Conservation (phyloP, 2,888 invertebrate species). For the Pasiphila rectangulata region DNA sequence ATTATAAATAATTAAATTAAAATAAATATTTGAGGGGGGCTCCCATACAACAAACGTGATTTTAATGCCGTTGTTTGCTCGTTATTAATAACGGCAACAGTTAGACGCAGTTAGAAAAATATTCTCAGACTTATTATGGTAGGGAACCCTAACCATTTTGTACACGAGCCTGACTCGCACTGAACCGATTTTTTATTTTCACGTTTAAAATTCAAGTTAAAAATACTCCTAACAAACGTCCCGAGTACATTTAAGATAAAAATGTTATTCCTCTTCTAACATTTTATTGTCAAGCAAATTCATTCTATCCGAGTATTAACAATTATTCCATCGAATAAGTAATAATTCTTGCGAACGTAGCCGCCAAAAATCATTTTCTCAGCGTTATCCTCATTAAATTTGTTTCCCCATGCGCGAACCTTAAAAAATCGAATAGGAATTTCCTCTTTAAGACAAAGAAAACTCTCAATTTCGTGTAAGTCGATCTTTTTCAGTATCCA, state of each 20-base stretch:
- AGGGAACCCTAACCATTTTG: no score
- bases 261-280: neutral
- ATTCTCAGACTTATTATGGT: no score
- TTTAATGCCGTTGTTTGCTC: no score
- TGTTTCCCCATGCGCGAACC: constrained; percentile 22
- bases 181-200: no score
- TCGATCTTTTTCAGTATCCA: constrained; percentile 9
- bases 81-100: no score
- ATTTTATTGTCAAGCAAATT: neutral
- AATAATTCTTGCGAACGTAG: constrained; percentile 8
- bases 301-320: neutral
- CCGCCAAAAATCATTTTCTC: constrained; percentile 20
- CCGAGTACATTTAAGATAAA: no score
- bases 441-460: constrained; percentile 28
- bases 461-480: constrained; percentile 17
- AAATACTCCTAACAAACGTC: neutral
- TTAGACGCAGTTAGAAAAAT: no score
- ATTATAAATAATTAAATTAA: no score
- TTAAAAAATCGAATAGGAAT: constrained; percentile 14
- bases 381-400: constrained; percentile 23
- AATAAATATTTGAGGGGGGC: no score
- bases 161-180: no score
- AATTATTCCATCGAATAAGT: constrained; percentile 10
- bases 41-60: no score
- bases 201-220: no score